Evolutionary conservation across 2,113 vertebrate genomes (phyloP), one percentile per base, ranked within the genome.

Genomic region (Phylloscopus trochilus): DNA sequence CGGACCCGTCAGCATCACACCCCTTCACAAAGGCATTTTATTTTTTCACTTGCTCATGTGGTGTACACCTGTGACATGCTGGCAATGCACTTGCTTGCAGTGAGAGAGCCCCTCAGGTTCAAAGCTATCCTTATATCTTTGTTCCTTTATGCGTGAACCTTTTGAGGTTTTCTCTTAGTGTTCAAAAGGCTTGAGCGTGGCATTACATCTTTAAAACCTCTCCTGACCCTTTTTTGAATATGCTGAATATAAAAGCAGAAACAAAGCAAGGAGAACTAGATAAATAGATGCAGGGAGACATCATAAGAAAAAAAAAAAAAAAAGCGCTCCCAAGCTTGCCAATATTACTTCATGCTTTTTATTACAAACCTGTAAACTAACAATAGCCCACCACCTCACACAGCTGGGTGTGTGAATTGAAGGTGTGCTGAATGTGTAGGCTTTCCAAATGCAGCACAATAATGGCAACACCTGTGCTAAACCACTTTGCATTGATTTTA

Each of bases 171-270:
- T 79, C 56, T 60, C 67, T 67, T 51, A 10, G 49, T 28, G 39
- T 87, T 55, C 58, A 96, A 94, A 96, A 97, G 94, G 76, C 83
- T 96, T 11, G 82, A 83, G 78, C 7, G 0, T 95, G 91, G 92
- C 94, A 86, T 87, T 95, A 92, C 90, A 79, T 92, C 89, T 95
- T 92, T 93, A 94, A 95, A 97, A 95, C 87, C 90, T 81, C 67
- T 90, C 78, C 80, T 96, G 93, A 93, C 94, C 94, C 94, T 92
- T 69, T 93, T 97, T 90, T 94, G 93, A 97, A 95, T 96, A 97
- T 87, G 62, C 70, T 90, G 90, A 96, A 89, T 94, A 74, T 79
- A 79, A 97, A 96, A 95, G 44, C 92, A 80, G 87, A 95, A 55
- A 53, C 30, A 52, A 75, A 63, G 78, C 46, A 79, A 92, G 90